Base-by-base conservation (phyloP, 2,113 vertebrate species). In the Sardina pilchardus region DNA sequence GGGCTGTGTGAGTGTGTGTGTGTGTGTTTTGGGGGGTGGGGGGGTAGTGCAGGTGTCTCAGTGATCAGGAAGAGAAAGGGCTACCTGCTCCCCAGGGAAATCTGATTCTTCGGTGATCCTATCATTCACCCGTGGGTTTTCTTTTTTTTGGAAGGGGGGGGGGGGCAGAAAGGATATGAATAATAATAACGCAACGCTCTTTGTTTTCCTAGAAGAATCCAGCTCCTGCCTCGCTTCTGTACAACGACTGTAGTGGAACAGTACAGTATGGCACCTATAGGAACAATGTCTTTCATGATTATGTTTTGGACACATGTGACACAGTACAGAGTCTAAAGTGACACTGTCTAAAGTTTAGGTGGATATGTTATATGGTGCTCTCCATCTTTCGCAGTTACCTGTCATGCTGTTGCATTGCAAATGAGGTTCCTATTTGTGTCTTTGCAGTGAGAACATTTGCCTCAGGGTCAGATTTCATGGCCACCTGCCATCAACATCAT, bases 31-130 rank as follows among this genome's bases (percentile, higher is more conserved):
- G 2, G 48, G 48, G 16, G 48, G 48, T 47, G 10, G 2, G 6
- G 56, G 24, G 26, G 7, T 9, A 63, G 63, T 30, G 63, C 63
- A 30, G 63, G 7, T 67, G 63, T 14, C 39, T 56, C 50, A 19
- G 50, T 67, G 63, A 67, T 67, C 63, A 67, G 63, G 63, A 8
- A 67, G 6, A 63, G 56, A 63, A 67, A 67, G n/a, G 63, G 63
- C 63, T 67, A 67, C n/a, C 63, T 67, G 63, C 10, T 67, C n/a
- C 63, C 63, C n/a, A 67, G 26, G 63, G 63, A 67, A 67, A 86
- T 90, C 86, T 86, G 24, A 67, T 43, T 47, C 26, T 81, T 67
- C 0, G 56, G 83, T 82, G 82, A 53, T 53, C n/a, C 16, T 45
- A 82, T 83, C 84, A 67, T 26, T 59, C 5, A 59, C 53, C 53